These are phyloP conservation scores for Odocoileus hemionus DNA, from an alignment of 2,113 vertebrate species.

Conservation along the genomic window DNA sequence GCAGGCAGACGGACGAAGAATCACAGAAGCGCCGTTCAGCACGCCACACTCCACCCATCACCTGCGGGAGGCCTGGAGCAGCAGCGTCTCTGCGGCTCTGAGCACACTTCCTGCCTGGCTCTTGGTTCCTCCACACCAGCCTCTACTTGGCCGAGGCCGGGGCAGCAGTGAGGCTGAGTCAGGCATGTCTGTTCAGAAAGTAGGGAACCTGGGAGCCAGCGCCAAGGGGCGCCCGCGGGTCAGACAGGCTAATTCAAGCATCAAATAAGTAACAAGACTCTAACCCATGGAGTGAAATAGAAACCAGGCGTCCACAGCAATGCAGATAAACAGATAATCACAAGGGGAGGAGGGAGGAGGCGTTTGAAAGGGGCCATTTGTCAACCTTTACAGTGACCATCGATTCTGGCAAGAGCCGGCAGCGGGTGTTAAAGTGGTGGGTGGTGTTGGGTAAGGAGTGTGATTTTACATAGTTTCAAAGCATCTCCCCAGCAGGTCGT, in stretches of 20 bases:
- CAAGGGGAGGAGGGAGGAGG: not conserved
- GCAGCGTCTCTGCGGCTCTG: accelerated
- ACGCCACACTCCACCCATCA: accelerated
- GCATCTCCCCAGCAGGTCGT: not conserved
- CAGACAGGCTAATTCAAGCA: not conserved
- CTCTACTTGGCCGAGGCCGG: accelerated
- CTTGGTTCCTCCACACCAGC: not conserved
- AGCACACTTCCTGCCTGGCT: not conserved
- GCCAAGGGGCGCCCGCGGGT: not conserved
- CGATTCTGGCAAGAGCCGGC: not conserved
- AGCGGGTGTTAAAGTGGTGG: accelerated
- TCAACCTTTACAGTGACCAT: not conserved
- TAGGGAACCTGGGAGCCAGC: accelerated
- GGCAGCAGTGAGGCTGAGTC: not conserved
- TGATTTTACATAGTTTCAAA: not conserved
- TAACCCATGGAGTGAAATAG: accelerated
- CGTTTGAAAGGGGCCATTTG: not conserved
- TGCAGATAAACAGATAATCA: no score
- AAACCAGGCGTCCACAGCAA: accelerated
- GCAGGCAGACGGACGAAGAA: accelerated
- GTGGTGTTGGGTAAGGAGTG: no score
- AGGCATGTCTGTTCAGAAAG: not conserved
- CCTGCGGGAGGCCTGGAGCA: accelerated
- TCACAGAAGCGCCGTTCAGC: accelerated
- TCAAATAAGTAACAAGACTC: accelerated